Percentiles rank a stretch among this genome's conserved stretches.
Conservation (phyloP, 2,113 vertebrate species). For the Glaucidium brasilianum region DNA sequence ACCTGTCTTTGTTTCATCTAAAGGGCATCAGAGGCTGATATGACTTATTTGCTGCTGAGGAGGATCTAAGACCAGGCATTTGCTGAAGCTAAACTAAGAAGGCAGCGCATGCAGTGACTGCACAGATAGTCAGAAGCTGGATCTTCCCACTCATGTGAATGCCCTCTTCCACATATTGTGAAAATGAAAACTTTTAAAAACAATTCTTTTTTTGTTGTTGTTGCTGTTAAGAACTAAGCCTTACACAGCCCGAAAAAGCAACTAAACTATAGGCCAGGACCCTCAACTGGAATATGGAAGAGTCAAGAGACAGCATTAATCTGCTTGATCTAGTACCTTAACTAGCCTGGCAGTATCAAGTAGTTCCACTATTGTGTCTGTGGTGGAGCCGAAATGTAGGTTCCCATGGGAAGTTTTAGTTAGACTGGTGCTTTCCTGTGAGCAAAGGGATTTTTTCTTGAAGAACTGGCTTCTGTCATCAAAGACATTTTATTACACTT, state of each 20-base stretch:
- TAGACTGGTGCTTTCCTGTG: neutral
- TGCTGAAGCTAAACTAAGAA: neutral
- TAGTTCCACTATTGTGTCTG: neutral
- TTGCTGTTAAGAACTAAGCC: neutral
- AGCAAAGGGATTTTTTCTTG: neutral
- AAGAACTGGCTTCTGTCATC: neutral
- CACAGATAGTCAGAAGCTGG: neutral
- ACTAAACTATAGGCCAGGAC: neutral
- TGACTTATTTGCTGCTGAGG: neutral
- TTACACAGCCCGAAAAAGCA: neutral
- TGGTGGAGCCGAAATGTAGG: neutral
- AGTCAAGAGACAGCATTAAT: neutral
- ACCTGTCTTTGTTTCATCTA: neutral
- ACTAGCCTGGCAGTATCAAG: neutral
- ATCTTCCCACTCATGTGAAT: neutral
- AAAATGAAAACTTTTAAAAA: neutral
- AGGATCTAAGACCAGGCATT: neutral
- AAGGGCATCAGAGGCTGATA: neutral
- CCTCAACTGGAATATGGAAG: neutral
- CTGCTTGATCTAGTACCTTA: neutral
- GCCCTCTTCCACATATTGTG: neutral
- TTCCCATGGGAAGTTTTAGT: neutral
- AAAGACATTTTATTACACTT: slow-evolving; percentile 3
- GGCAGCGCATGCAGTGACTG: neutral
- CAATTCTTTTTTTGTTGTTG: too few relatives aligned